Evolutionary conservation across 2,888 invertebrate genomes (phyloP).

Genomic region (Priocnemis perturbator): DNA sequence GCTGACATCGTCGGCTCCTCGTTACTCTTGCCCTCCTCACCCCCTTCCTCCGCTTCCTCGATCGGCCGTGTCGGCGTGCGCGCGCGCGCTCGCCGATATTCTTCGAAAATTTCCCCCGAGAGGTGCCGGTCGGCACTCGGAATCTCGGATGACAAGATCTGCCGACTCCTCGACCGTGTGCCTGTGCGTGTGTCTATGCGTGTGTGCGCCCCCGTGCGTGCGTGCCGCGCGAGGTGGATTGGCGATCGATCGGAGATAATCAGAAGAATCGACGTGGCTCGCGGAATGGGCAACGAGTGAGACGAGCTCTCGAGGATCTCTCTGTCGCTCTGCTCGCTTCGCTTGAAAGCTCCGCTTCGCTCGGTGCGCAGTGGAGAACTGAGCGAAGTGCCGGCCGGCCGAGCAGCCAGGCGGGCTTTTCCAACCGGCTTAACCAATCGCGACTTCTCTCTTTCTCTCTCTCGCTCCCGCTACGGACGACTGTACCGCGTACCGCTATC

Average conservation of each 20-base stretch:
- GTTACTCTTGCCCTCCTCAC: no score
- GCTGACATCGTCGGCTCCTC: slow-evolving; percentile 20
- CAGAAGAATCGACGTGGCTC: no score
- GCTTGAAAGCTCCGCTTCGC: slow-evolving; percentile 60
- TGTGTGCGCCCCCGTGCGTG: no score
- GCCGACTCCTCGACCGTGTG: no score
- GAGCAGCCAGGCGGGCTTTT: slow-evolving; percentile 61
- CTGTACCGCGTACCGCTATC: neutral
- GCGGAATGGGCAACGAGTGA: no score
- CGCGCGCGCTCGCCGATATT: neutral
- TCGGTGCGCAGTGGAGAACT: slow-evolving; percentile 66
- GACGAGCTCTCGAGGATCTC: neutral
- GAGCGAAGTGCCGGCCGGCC: slow-evolving; percentile 67
- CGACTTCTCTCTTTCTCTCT: slow-evolving; percentile 57
- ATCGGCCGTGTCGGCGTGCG: neutral
- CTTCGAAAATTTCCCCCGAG: neutral
- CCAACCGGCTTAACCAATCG: slow-evolving; percentile 65
- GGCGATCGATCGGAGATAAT: no score
- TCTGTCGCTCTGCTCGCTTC: slow-evolving; percentile 4
- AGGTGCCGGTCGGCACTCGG: neutral
- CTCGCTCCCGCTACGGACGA: slow-evolving; percentile 31
- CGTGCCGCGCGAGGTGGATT: no score
- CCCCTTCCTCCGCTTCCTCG: neutral
- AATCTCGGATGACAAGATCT: no score
- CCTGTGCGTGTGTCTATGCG: no score